Evolutionary conservation across 2,113 vertebrate species (phyloP), one percentile per base, ranked within the genome.

Genomic region (Limnothrissa miodon): DNA sequence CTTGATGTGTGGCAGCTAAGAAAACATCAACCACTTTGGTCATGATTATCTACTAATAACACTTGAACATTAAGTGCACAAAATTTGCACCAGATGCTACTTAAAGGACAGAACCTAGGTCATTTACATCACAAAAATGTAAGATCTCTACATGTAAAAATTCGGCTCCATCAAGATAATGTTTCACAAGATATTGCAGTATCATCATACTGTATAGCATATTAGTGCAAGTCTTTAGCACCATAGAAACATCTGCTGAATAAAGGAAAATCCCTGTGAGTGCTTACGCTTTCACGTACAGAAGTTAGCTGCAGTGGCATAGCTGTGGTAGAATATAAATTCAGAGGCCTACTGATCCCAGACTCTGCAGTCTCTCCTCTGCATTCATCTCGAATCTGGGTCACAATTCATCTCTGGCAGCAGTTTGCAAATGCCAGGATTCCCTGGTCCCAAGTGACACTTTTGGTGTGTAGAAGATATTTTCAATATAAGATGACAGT

Each of bases 331-430:
- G 9, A 29, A 79, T 51, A 80, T 74, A 33, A n/a, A 46, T 51
- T 45, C 2, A 1, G 29, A 29, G 25, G 45, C 29, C 23, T 42
- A 15, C 46, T 78, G 81, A 80, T 82, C 5, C 66, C 44, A 82
- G 39, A 74, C 39, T 82, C 80, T 82, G 83, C 80, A 82, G 39
- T 84, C 82, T 80, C 80, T 29, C 29, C 66, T 53, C 80, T 19
- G 51, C 74, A 80, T 81, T 83, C 45, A 59, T 81, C 85, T 83
- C 9, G 45, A 62, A 86, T 83, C 85, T 83, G 70, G 85, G 79
- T 86, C 85, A 86, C 23, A 42, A 78, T 8, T 78, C 36, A 11
- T 33, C 66, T 74, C 33, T 74, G 66, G 29, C 66, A 74, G 66
- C 66, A 74, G 66, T 74, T 74, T 29, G n/a, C 13, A 74, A 36